These are phyloP conservation scores for Takifugu bimaculatus DNA, from an alignment of 2,113 vertebrate species.

Conservation along the genomic window DNA sequence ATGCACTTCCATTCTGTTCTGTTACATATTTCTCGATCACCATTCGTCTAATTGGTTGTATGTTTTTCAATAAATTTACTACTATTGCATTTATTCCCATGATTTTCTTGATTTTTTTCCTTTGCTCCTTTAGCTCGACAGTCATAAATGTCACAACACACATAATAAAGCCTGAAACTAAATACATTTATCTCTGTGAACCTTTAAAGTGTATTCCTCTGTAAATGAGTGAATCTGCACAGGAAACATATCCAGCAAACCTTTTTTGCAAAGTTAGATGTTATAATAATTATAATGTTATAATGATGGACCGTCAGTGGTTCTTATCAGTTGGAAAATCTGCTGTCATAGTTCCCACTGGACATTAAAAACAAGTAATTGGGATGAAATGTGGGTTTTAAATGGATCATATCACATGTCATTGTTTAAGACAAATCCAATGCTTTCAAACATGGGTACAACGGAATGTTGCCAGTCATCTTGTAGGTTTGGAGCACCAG, in stretches of 20 bases:
- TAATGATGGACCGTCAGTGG: no score
- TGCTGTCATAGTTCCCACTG: background rate
- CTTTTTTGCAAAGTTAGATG: no score
- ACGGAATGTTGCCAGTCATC: no score
- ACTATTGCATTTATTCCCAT: constrained; percentile 67
- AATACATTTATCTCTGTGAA: background rate
- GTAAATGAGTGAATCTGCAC: no score
- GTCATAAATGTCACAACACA: constrained; percentile 7
- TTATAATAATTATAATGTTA: no score
- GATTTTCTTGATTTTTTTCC: constrained; percentile 2
- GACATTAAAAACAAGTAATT: background rate
- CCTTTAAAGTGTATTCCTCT: no score
- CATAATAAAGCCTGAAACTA: background rate
- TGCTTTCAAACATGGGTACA: background rate
- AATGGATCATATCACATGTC: background rate
- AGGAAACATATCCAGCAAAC: no score
- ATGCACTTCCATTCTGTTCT: constrained; percentile 64
- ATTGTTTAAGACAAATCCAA: background rate
- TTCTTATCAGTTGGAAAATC: no score
- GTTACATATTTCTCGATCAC: constrained; percentile 73
- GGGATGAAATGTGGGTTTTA: background rate
- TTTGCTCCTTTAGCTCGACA: constrained; percentile 1
- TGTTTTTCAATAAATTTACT: constrained; percentile 82
- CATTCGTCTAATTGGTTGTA: constrained; percentile 75
- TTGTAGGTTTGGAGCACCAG: background rate